Percentiles rank a stretch among this genome's conserved stretches.
These are phyloP conservation scores for Neocloeon triangulifer DNA, from an alignment of 1,140 invertebrate species.

Conservation along the genomic window DNA sequence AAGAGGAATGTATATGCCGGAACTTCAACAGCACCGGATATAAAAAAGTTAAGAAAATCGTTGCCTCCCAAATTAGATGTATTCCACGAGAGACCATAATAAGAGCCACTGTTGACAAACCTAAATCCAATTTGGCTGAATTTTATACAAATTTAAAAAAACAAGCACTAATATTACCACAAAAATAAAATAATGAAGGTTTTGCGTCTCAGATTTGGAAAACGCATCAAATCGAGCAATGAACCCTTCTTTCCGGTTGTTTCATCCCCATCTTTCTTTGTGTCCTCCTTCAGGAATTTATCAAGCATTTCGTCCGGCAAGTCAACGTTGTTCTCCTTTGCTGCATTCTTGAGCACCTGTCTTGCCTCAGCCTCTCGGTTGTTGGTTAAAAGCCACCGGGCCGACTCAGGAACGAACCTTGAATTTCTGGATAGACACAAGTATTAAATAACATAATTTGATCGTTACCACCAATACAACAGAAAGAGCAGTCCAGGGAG, in stretches of 20 bases:
- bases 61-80: constrained; percentile 48
- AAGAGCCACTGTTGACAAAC: constrained; percentile 56
- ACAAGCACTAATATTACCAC: too few species aligned
- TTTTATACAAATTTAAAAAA: too few species aligned
- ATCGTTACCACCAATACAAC: constrained; percentile 51
- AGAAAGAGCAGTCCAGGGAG: constrained; percentile 43
- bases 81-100: constrained; percentile 63
- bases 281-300: constrained; percentile 17
- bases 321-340: constrained; percentile 36
- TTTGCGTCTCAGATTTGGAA: constrained; percentile 42
- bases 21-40: constrained; percentile 52
- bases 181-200: constrained; percentile 52
- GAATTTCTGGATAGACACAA: constrained; percentile 9
- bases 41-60: constrained; percentile 49
- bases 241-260: constrained; percentile 20
- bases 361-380: constrained; percentile 44
- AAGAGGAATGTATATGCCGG: constrained; percentile 46
- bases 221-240: constrained; percentile 41
- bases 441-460: constrained; percentile 9
- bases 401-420: constrained; percentile 64
- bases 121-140: too few species aligned
- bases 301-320: constrained; percentile 29
- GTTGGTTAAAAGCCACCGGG: constrained; percentile 55
- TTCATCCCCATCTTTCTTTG: constrained; percentile 3
- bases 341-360: constrained; percentile 37